Percentiles rank a stretch among this genome's conserved stretches.
Evolutionary conservation across 2,113 vertebrate species (phyloP).

Genomic region (Dinomys branickii): DNA sequence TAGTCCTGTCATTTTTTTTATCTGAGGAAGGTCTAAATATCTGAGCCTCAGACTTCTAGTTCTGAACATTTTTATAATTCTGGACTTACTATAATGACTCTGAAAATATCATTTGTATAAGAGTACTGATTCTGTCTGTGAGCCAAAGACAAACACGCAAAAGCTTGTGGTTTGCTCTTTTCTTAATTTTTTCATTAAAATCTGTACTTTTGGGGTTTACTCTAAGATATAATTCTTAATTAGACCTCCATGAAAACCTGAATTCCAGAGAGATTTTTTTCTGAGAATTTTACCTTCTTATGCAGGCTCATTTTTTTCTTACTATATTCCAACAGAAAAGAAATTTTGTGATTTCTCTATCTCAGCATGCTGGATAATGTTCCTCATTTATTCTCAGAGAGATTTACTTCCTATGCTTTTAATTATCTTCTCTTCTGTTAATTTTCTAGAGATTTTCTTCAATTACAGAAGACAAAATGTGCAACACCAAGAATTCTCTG

Average conservation of each 20-base stretch:
- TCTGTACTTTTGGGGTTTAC: background rate
- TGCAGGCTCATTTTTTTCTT: background rate
- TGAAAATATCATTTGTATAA: slow-evolving; percentile 10
- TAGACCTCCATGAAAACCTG: background rate
- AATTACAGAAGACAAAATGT: slow-evolving; percentile 9
- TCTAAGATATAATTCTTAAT: background rate
- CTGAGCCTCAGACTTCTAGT: background rate
- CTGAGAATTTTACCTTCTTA: background rate
- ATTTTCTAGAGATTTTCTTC: slow-evolving; percentile 25
- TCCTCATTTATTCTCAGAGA: slow-evolving; percentile 24
- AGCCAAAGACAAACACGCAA: background rate
- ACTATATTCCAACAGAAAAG: background rate
- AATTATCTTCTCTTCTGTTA: slow-evolving; percentile 28
- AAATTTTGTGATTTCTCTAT: background rate
- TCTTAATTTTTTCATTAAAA: background rate
- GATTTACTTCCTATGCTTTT: background rate
- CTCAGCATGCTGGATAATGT: background rate
- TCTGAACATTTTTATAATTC: slow-evolving; percentile 42
- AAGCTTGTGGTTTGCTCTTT: background rate
- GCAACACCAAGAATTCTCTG: background rate
- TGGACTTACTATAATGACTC: slow-evolving; percentile 18
- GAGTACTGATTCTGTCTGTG: background rate
- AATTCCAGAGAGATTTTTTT: background rate
- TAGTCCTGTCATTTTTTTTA: background rate
- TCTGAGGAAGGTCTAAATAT: background rate